Conservation (phyloP, 2,113 vertebrate genomes). For the Labrus mixtus region DNA sequence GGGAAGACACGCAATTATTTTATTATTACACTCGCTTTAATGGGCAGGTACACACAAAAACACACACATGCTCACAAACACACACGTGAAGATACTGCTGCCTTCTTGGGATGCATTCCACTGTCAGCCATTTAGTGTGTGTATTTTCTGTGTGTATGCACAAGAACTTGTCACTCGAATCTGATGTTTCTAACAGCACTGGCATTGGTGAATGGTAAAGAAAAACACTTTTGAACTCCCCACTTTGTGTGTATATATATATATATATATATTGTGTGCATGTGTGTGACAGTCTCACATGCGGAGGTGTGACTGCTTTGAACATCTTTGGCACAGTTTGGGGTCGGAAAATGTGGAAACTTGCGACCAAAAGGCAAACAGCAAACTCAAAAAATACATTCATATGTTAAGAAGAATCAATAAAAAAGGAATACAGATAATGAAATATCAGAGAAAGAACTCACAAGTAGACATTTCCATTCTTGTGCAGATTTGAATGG, state of each 20-base stretch:
- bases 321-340: constrained; percentile 39
- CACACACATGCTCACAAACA: constrained; percentile 10
- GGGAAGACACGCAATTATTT: constrained; percentile 66
- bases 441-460: constrained; percentile 9
- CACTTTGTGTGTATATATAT: neutral
- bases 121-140: constrained; percentile 32
- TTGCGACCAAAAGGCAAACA: constrained; percentile 21
- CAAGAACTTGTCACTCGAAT: constrained; percentile 48
- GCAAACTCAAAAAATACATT: neutral
- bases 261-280: too few relatives aligned
- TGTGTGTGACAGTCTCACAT: constrained; percentile 1
- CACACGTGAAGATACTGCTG: constrained; percentile 21
- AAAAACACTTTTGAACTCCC: constrained; percentile 21
- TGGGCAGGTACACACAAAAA: constrained; percentile 36
- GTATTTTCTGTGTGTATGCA: constrained; percentile 36
- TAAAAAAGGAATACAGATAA: neutral
- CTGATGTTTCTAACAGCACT: constrained; percentile 47
- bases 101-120: constrained; percentile 47
- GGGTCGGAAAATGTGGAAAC: constrained; percentile 29
- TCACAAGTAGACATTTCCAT: neutral
- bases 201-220: constrained; percentile 45
- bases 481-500: too few relatives aligned
- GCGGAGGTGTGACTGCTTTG: constrained; percentile 34
- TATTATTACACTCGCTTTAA: constrained; percentile 62
- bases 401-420: constrained; percentile 15